Base-by-base conservation (phyloP, 2,797 vertebrate species). In the Crocodylus rhombifer region DNA sequence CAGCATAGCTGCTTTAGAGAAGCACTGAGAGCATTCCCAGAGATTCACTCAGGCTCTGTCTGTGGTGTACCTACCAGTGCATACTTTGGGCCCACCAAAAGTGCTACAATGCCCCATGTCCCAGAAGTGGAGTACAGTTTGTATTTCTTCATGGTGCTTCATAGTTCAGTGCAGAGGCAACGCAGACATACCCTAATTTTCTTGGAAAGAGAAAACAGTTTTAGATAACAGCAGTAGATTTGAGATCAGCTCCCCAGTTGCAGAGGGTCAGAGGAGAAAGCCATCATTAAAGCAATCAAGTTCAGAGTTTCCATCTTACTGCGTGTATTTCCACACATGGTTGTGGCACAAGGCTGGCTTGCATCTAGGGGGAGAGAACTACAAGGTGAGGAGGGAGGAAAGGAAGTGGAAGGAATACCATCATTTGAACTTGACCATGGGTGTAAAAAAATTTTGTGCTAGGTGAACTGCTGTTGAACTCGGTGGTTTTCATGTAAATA, bases 301-400 rank as follows among this genome's bases (percentile, higher is more conserved):
- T 1, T 84, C 10, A 2, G 4, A 79, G 58, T 87, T 67, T 6
- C 2, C 4, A n/a, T n/a, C 6, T 5, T 77, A 0, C 33, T 23
- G 88, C 23, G 20, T 9, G 1, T 20, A 2, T 2, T 1, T 74
- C 84, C 11, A 2, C 56, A n/a, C 56, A 55, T 61, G 57, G 64
- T 42, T 30, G 14, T 20, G 16, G 3, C 16, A 26, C 51, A 92
- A 23, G 14, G n/a, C 42, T 76, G 75, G 30, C 73, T 26, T 36
- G 20, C 88, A 57, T 0, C 42, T 42, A 42, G 42, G 42, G 42
- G 42, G 8, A 42, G 42, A 42, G 42, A 42, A 42, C 42, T 8
- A 42, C 42, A 51, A 51, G 42, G 42, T 51, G 42, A 7, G 42
- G 42, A 42, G 42, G 42, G 42, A 42, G 42, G 42, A 42, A 42